phyloP scores from a whole-genome alignment of 2,797 vertebrate genomes.

The Carcharodon carcharias region DNA sequence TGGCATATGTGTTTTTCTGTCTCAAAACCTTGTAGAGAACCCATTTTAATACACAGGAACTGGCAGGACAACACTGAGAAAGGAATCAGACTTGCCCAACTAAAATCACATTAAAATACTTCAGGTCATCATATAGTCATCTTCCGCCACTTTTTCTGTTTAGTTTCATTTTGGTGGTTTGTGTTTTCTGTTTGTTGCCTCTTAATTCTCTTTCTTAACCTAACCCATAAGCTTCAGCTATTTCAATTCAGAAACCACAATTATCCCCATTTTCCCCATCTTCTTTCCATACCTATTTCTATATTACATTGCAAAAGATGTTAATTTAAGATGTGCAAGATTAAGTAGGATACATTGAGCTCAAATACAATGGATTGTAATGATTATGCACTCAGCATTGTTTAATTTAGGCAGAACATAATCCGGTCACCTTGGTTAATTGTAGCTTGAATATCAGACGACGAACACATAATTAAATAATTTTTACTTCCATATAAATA shows the following conservation, averaged over 20 bases:
- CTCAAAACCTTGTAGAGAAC: neutral
- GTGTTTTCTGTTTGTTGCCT: neutral
- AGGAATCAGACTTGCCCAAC: neutral
- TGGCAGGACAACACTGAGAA: too few species aligned
- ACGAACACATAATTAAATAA: neutral
- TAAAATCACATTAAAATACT: neutral
- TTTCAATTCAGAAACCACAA: neutral
- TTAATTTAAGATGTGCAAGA: neutral
- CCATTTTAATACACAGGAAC: neutral
- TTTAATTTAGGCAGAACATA: constrained; percentile 2
- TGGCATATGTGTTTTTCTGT: neutral
- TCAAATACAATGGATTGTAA: neutral
- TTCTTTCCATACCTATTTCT: neutral
- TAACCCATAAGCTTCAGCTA: neutral
- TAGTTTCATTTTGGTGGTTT: neutral
- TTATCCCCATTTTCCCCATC: neutral
- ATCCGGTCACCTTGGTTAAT: constrained; percentile 8
- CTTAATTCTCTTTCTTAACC: neutral
- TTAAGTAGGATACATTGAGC: neutral
- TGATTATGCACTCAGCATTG: neutral
- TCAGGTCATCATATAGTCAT: neutral
- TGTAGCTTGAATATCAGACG: neutral
- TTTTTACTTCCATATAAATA: neutral
- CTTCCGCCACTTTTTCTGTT: neutral
- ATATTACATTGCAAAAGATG: neutral